Conservation (phyloP, 2,888 invertebrate genomes). For the Thereva nobilitata region DNA sequence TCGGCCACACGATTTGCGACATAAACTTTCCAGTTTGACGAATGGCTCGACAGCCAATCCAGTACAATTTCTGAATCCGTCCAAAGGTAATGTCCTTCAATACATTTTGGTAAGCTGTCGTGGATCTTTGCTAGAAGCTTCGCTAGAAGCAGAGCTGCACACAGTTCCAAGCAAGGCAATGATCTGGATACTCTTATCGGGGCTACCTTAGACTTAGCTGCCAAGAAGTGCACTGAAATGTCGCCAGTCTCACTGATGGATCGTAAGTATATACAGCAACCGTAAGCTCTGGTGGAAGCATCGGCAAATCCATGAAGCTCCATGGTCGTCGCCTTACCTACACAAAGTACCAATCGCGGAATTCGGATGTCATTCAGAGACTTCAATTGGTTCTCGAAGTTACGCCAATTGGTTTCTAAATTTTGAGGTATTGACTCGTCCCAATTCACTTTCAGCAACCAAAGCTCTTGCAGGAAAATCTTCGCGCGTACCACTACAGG, state of each 20-base stretch:
- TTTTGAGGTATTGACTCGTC: conserved; percentile 1
- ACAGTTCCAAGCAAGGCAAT: conserved; percentile 21
- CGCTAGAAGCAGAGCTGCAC: conserved; percentile 14
- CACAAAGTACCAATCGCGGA: neutral
- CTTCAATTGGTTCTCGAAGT: neutral
- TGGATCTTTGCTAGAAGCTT: no score
- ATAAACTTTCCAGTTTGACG: conserved; percentile 12
- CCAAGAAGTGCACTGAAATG: neutral
- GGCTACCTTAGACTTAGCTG: conserved; percentile 8
- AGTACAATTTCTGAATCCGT: no score
- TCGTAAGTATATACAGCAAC: conserved; percentile 4
- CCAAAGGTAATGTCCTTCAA: no score
- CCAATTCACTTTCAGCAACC: neutral
- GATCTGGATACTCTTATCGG: neutral
- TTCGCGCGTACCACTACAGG: neutral
- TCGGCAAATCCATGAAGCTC: conserved; percentile 35
- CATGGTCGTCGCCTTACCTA: conserved; percentile 1
- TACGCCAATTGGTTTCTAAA: neutral
- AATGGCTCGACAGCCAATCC: no score
- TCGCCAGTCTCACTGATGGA: neutral
- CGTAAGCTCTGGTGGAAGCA: conserved; percentile 30
- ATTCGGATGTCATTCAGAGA: neutral
- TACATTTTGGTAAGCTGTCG: no score
- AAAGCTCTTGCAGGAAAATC: neutral
- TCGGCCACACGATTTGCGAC: conserved; percentile 39